phyloP scores from a whole-genome alignment of 1,140 invertebrate species.

The Belonocnema kinseyi region DNA sequence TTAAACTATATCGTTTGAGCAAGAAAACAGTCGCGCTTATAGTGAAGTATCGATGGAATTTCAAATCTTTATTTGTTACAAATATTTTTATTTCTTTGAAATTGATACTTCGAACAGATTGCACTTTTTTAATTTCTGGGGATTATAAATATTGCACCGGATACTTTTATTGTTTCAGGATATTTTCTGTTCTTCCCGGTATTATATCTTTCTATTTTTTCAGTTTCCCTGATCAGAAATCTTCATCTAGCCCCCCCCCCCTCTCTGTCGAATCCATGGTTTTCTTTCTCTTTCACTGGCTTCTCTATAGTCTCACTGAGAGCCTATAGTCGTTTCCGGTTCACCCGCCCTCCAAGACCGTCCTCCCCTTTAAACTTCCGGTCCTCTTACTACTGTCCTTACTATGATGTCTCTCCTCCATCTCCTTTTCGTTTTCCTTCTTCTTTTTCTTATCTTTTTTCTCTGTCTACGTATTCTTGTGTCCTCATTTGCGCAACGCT shows the following conservation, averaged over 20 bases:
- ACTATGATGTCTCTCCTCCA: slow-evolving; percentile 53
- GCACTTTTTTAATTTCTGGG: not conserved
- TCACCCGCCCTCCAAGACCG: slow-evolving; percentile 49
- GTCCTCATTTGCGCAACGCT: too few relatives aligned
- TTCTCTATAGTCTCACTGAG: slow-evolving; percentile 53
- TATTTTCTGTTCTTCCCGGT: not conserved
- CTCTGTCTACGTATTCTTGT: slow-evolving; percentile 30
- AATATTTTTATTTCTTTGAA: not conserved
- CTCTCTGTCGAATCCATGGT: slow-evolving; percentile 40
- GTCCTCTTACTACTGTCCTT: slow-evolving; percentile 65
- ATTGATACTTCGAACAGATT: not conserved
- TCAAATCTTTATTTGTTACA: not conserved
- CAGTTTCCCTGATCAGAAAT: slow-evolving; percentile 1
- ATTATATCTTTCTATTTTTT: slow-evolving; percentile 1
- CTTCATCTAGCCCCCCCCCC: slow-evolving; percentile 36
- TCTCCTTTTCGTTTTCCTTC: slow-evolving; percentile 40
- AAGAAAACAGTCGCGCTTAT: too few relatives aligned
- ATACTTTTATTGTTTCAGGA: not conserved
- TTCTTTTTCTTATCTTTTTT: slow-evolving; percentile 15
- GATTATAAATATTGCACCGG: not conserved
- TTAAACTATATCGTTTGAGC: too few relatives aligned
- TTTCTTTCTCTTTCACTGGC: slow-evolving; percentile 49
- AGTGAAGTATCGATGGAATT: too few relatives aligned
- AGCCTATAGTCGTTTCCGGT: slow-evolving; percentile 64
- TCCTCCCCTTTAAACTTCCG: slow-evolving; percentile 66